These are phyloP conservation scores for Melanotaenia parkinsoni DNA, from an alignment of 2,797 vertebrate genomes.

Conservation along the genomic window DNA sequence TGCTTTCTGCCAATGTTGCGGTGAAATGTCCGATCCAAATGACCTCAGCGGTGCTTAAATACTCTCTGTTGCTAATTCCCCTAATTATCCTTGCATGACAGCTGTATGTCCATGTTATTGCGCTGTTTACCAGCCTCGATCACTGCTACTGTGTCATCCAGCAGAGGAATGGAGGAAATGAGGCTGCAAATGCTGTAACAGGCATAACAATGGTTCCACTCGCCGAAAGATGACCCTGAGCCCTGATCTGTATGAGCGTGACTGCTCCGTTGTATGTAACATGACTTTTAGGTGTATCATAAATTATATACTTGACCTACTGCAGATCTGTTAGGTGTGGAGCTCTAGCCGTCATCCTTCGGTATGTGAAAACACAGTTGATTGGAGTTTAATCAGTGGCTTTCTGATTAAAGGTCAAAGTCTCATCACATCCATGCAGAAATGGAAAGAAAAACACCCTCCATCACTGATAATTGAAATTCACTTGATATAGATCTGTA, in stretches of 20 bases:
- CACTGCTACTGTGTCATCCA: slow-evolving; percentile 70
- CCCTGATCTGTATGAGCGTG: slow-evolving; percentile 55
- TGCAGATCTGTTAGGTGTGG: slow-evolving; percentile 49
- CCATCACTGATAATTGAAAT: slow-evolving; percentile 87
- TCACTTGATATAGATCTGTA: slow-evolving; percentile 69
- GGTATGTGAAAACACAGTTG: slow-evolving; percentile 83
- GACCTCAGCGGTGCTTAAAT: slow-evolving; percentile 29
- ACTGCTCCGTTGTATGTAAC: slow-evolving; percentile 50
- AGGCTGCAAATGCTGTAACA: slow-evolving; percentile 79
- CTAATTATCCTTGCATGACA: slow-evolving; percentile 54
- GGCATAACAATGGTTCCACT: slow-evolving; percentile 82
- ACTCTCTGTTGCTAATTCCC: slow-evolving; percentile 21
- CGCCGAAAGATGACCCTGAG: slow-evolving; percentile 84
- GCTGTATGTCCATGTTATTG: slow-evolving; percentile 45
- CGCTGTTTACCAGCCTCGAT: slow-evolving; percentile 45
- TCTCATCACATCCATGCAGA: slow-evolving; percentile 87
- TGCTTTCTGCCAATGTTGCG: slow-evolving; percentile 26
- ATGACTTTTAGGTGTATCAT: slow-evolving; percentile 46
- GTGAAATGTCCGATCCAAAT: slow-evolving; percentile 12
- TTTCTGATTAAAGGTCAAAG: slow-evolving; percentile 86
- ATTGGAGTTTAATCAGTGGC: slow-evolving; percentile 85
- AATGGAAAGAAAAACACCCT: slow-evolving; percentile 86
- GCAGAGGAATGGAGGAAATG: slow-evolving; percentile 76
- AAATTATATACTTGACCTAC: slow-evolving; percentile 48
- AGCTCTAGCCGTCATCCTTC: slow-evolving; percentile 81